Evolutionary conservation across 2,797 vertebrate species (phyloP).

Genomic region (Bufotes viridis): DNA sequence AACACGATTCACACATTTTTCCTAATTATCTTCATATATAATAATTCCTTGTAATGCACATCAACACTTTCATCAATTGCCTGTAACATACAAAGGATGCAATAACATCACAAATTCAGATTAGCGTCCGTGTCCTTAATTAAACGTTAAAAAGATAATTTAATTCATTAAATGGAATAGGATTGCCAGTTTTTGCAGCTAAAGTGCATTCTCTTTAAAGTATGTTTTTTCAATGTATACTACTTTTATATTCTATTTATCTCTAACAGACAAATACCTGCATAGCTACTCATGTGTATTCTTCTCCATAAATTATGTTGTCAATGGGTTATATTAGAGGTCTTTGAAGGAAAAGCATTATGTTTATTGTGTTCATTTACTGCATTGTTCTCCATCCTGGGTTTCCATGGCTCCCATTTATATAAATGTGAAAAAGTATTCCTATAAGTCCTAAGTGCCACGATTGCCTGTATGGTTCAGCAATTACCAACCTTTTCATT

Average conservation of each 20-base stretch:
- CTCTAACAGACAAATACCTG: slow-evolving; percentile 31
- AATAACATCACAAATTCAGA: neutral
- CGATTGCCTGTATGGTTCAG: neutral
- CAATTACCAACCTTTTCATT: neutral
- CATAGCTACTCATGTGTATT: slow-evolving; percentile 19
- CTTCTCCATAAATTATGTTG: slow-evolving; percentile 14
- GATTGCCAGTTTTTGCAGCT: neutral
- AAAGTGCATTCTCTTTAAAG: slow-evolving; percentile 8
- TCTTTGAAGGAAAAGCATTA: neutral
- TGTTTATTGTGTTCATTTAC: slow-evolving; percentile 42
- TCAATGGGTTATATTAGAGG: slow-evolving; percentile 16
- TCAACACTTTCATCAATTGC: neutral
- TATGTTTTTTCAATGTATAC: slow-evolving; percentile 13
- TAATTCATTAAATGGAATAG: neutral
- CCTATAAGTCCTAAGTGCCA: neutral
- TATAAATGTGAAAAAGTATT: slow-evolving; percentile 9
- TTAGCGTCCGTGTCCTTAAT: neutral
- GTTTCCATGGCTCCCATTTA: slow-evolving; percentile 31
- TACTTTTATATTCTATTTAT: slow-evolving; percentile 34
- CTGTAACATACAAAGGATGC: neutral
- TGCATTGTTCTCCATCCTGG: neutral
- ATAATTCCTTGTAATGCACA: too few species aligned
- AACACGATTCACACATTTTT: too few species aligned
- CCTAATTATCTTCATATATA: too few species aligned
- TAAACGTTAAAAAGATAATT: neutral